phyloP scores from a whole-genome alignment of 2,797 vertebrate genomes.

The Diceros bicornis region DNA sequence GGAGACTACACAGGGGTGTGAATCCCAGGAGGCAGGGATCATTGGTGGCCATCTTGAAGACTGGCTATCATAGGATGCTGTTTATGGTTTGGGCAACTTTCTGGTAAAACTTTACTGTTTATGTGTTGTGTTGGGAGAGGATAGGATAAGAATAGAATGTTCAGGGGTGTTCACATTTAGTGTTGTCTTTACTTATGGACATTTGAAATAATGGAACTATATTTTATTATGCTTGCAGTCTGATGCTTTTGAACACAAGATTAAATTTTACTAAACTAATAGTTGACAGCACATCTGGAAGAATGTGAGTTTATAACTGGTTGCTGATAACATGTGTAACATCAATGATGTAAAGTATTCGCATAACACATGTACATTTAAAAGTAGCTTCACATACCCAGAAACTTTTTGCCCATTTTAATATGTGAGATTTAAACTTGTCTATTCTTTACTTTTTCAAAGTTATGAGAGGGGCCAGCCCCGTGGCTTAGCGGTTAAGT shows the following conservation, averaged over 20 bases:
- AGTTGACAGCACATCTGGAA: not conserved
- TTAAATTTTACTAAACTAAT: not conserved
- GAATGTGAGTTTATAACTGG: not conserved
- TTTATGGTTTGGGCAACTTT: not conserved
- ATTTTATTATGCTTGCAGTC: not conserved
- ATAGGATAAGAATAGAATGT: not conserved
- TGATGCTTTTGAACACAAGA: conserved; percentile 27
- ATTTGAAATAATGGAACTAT: conserved; percentile 11
- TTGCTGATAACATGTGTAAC: not conserved
- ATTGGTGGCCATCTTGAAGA: too few relatives aligned
- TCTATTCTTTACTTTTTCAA: not conserved
- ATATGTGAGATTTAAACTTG: not conserved
- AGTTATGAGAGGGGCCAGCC: not conserved
- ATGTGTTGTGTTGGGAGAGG: not conserved
- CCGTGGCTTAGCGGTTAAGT: too few relatives aligned
- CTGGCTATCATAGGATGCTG: too few relatives aligned
- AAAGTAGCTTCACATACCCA: not conserved
- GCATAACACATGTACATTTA: not conserved
- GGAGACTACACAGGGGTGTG: not conserved
- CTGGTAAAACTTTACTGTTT: not conserved
- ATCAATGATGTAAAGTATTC: not conserved
- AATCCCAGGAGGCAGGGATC: too few relatives aligned
- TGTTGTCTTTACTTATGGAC: not conserved
- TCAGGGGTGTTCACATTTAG: not conserved
- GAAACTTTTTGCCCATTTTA: conserved; percentile 25